These are phyloP conservation scores for Sminthopsis crassicaudata DNA, from an alignment of 2,113 vertebrate species.

Conservation along the genomic window DNA sequence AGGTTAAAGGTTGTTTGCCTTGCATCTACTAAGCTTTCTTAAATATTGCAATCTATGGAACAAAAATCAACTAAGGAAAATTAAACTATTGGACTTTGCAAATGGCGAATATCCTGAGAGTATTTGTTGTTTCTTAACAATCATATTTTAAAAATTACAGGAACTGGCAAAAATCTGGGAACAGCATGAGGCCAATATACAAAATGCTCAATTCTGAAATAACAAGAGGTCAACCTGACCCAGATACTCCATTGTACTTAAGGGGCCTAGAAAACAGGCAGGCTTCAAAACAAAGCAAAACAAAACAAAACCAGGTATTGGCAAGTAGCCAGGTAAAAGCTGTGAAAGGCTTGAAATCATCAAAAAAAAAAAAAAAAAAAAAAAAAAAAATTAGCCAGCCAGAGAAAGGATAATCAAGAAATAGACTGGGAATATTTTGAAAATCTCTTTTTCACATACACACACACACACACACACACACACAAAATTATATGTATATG, in stretches of 20 bases:
- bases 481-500: not conserved
- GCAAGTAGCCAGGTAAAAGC: not conserved
- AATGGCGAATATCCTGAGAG: not conserved
- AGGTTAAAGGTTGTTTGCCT: not conserved
- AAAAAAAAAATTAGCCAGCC: not conserved
- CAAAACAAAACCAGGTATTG: constrained; percentile 2
- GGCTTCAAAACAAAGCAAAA: constrained; percentile 4
- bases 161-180: not conserved
- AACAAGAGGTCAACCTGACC: not conserved
- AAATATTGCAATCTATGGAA: not conserved
- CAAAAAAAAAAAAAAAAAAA: constrained; percentile 36
- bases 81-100: not conserved
- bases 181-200: constrained; percentile 16
- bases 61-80: not conserved
- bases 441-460: not conserved
- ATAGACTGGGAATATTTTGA: not conserved
- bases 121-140: constrained; percentile 13
- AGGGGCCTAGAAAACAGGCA: not conserved
- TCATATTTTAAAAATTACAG: constrained; percentile 1
- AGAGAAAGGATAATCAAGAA: not conserved
- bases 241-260: constrained; percentile 3
- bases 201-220: not conserved
- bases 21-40: not conserved
- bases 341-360: constrained; percentile 20
- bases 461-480: not conserved